Evolutionary conservation across 1,140 invertebrate genomes (phyloP).

Genomic region (Drosophila nasuta): DNA sequence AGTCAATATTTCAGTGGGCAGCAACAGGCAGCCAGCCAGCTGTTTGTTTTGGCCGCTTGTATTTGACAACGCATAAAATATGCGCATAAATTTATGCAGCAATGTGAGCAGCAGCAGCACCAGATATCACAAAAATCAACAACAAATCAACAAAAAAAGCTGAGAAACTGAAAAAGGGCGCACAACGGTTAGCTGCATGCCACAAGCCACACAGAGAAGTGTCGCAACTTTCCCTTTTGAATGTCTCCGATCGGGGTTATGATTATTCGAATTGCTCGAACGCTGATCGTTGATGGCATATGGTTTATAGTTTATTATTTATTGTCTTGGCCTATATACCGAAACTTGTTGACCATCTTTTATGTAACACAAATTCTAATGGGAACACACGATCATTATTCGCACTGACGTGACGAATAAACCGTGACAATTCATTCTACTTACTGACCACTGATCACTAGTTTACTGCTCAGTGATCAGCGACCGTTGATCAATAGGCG

Average conservation of each 20-base stretch:
- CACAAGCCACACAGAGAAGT: constrained; percentile 41
- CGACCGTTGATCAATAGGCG: neutral
- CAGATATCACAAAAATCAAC: constrained; percentile 10
- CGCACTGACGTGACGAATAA: constrained; percentile 24
- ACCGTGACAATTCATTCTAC: constrained; percentile 1
- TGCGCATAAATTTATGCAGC: constrained; percentile 66
- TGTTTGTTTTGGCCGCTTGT: constrained; percentile 68
- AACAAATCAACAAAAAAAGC: neutral
- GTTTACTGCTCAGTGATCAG: constrained; percentile 8
- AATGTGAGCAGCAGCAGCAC: constrained; percentile 19
- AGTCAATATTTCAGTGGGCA: constrained; percentile 47
- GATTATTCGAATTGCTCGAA: constrained; percentile 57
- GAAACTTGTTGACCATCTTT: constrained; percentile 31
- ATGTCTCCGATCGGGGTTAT: constrained; percentile 60
- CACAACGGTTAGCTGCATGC: constrained; percentile 40
- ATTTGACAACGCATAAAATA: constrained; percentile 72
- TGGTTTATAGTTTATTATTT: constrained; percentile 43
- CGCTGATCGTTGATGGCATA: constrained; percentile 35
- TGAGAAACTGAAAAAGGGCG: constrained; percentile 45
- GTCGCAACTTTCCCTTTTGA: constrained; percentile 78
- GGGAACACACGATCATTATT: constrained; percentile 24
- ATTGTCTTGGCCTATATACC: constrained; percentile 34
- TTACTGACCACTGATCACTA: constrained; percentile 8
- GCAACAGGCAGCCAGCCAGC: constrained; percentile 46
- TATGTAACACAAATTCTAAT: constrained; percentile 57